These are phyloP conservation scores for Acrocephalus arundinaceus DNA, from an alignment of 2,113 vertebrate species.

Conservation along the genomic window DNA sequence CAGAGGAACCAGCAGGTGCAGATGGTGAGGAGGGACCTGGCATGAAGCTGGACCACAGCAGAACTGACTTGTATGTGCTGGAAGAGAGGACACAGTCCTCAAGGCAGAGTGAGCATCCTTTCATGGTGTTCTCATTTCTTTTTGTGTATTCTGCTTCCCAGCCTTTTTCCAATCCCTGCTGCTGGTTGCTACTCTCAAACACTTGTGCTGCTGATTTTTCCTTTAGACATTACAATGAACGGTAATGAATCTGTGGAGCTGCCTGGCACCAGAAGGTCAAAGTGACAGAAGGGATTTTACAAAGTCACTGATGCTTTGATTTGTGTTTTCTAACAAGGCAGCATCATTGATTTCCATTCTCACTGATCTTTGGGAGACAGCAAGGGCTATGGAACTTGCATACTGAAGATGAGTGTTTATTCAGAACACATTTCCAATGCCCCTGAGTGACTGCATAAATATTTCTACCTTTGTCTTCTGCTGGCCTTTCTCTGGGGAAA, in stretches of 20 bases:
- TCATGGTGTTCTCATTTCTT: not conserved
- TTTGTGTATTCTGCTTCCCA: not conserved
- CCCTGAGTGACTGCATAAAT: not conserved
- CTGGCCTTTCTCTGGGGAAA: not conserved
- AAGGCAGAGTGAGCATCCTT: not conserved
- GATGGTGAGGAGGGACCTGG: not conserved
- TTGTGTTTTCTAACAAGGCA: conserved; percentile 57
- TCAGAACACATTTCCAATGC: conserved; percentile 4
- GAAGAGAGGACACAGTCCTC: not conserved
- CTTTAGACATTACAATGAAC: not conserved
- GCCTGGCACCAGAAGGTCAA: conserved; percentile 47
- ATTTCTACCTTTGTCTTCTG: conserved; percentile 19
- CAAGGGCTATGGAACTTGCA: conserved; percentile 6
- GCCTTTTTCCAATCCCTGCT: not conserved
- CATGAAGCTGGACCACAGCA: fast-evolving
- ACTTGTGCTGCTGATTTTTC: not conserved
- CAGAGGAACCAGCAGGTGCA: not conserved
- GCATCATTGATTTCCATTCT: conserved; percentile 64
- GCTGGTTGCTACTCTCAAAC: not conserved
- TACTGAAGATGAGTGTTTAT: conserved; percentile 29
- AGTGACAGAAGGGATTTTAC: conserved; percentile 46
- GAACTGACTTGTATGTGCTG: not conserved
- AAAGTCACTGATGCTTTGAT: conserved; percentile 54
- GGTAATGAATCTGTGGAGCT: not conserved
- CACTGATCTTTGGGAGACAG: conserved; percentile 29